Evolutionary conservation across 1,140 invertebrate species (phyloP).

Genomic region (Trichoplusia ni): DNA sequence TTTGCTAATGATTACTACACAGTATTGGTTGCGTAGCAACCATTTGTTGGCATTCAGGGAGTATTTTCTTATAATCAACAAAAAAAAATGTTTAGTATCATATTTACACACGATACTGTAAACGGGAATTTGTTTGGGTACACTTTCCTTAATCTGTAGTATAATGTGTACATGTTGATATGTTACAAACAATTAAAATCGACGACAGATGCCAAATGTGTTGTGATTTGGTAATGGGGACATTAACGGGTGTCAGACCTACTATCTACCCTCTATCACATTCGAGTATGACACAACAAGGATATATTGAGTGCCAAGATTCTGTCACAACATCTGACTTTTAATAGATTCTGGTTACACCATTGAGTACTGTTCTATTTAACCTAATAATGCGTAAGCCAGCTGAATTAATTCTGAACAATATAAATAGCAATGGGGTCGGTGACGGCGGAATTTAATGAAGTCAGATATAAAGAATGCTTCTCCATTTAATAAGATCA

Average conservation of each 20-base stretch:
- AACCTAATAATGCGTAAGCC: not conserved
- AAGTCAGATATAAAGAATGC: no score
- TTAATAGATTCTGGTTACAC: conserved; percentile 22
- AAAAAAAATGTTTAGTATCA: no score
- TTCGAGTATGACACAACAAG: conserved; percentile 3
- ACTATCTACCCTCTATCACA: not conserved
- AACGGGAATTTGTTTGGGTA: no score
- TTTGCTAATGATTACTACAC: no score
- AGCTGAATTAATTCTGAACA: not conserved
- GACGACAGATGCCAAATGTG: not conserved
- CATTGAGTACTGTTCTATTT: conserved; percentile 3
- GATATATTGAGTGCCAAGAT: conserved; percentile 12
- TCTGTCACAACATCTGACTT: conserved; percentile 12
- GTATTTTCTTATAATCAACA: no score
- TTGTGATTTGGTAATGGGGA: not conserved
- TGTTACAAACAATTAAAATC: not conserved
- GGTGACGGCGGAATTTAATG: no score
- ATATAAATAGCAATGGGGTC: conserved; percentile 1
- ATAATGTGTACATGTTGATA: no score
- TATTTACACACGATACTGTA: no score
- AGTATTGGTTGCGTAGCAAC: no score
- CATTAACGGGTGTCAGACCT: conserved; percentile 1
- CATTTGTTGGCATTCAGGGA: no score
- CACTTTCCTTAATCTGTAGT: no score
- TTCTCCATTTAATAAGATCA: no score